Evolutionary conservation across 1,140 invertebrate genomes (phyloP).

Genomic region (Drosophila tsacasi): DNA sequence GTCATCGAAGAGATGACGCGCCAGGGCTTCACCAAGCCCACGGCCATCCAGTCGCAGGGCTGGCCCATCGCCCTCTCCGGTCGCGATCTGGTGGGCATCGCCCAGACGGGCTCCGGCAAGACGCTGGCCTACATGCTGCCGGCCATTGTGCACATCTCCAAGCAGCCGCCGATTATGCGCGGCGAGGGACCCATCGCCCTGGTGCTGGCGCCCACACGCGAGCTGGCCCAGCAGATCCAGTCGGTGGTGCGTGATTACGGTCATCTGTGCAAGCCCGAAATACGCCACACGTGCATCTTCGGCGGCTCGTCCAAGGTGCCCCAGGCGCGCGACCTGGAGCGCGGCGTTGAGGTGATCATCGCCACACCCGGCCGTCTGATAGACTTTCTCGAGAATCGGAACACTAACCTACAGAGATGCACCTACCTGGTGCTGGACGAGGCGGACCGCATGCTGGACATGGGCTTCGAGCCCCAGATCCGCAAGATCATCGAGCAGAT

Average conservation of each 20-base stretch:
- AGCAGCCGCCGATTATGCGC: constrained; percentile 89
- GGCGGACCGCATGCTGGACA: constrained; percentile 95
- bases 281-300: constrained; percentile 97
- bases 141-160: constrained; percentile 91
- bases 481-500: constrained; percentile 99
- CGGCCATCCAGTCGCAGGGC: constrained; percentile 94
- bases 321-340: constrained; percentile 96
- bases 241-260: constrained; percentile 97
- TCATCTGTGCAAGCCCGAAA: constrained; percentile 89
- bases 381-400: constrained; percentile 97
- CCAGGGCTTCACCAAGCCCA: constrained; percentile 93
- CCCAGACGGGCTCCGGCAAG: constrained; percentile 97
- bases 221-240: constrained; percentile 99
- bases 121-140: constrained; percentile 94
- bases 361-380: constrained; percentile 98
- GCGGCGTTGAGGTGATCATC: constrained; percentile 96
- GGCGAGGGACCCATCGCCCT: constrained; percentile 97
- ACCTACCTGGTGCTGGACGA: constrained; percentile 99
- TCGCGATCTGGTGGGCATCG: constrained; percentile 96
- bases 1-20: constrained; percentile 93
- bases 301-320: constrained; percentile 98
- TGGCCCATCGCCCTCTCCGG: constrained; percentile 97
- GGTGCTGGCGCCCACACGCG: constrained; percentile 97
- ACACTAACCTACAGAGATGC: constrained; percentile 95
- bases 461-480: constrained; percentile 99